Conservation (phyloP, 1,140 invertebrate genomes). For the Halesus radiatus region DNA sequence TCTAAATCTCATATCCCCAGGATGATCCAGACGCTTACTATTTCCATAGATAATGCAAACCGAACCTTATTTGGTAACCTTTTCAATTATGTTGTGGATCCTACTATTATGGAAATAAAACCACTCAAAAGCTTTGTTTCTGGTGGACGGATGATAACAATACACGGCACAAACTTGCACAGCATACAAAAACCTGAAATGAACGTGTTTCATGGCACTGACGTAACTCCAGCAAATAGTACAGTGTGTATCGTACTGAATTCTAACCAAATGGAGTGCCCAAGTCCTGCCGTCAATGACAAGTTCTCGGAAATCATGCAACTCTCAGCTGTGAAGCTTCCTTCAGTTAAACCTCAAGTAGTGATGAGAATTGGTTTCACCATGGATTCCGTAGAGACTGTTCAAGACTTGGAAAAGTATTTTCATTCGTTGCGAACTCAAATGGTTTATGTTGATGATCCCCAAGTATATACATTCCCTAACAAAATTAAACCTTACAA, state of each 20-base stretch:
- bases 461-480: slow-evolving; percentile 89
- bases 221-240: slow-evolving; percentile 80
- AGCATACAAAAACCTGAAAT: slow-evolving; percentile 93
- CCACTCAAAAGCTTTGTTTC: slow-evolving; percentile 89
- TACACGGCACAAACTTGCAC: slow-evolving; percentile 92
- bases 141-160: slow-evolving; percentile 93
- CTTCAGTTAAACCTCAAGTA: slow-evolving; percentile 73
- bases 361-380: slow-evolving; percentile 88
- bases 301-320: slow-evolving; percentile 70
- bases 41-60: slow-evolving; percentile 73
- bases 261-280: slow-evolving; percentile 94
- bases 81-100: slow-evolving; percentile 93
- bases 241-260: slow-evolving; percentile 89
- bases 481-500: slow-evolving; percentile 91
- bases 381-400: slow-evolving; percentile 95
- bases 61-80: slow-evolving; percentile 88
- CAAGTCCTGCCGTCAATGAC: slow-evolving; percentile 86
- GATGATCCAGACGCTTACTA: slow-evolving; percentile 67
- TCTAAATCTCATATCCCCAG: slow-evolving; percentile 71
- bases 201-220: slow-evolving; percentile 83
- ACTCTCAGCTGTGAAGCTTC: slow-evolving; percentile 39
- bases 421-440: slow-evolving; percentile 84
- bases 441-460: slow-evolving; percentile 93
- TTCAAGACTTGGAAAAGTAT: slow-evolving; percentile 90
- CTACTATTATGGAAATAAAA: slow-evolving; percentile 94